Conservation (phyloP, 2,797 vertebrate species). For the Alosa sapidissima region DNA sequence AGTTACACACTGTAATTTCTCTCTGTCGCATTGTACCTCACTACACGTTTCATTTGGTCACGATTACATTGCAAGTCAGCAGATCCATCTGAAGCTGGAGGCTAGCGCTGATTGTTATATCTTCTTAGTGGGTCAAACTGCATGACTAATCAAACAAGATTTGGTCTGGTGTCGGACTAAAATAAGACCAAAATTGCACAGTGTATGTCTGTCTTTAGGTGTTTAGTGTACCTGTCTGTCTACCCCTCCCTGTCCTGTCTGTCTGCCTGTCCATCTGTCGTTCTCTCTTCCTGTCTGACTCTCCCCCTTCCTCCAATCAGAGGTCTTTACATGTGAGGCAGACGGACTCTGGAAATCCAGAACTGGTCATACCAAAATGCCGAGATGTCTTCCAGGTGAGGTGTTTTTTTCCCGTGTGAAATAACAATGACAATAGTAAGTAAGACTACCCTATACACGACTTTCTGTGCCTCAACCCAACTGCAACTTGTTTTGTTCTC, state of each 20-base stretch:
- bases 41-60: too few relatives aligned
- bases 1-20: too few relatives aligned
- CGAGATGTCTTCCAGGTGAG: conserved; percentile 69
- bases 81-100: too few relatives aligned
- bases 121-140: too few relatives aligned
- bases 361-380: conserved; percentile 41
- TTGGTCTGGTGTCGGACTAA: too few relatives aligned
- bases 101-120: too few relatives aligned
- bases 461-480: not conserved
- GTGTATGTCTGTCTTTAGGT: not conserved
- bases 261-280: not conserved
- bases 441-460: not conserved
- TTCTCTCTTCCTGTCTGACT: not conserved
- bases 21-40: too few relatives aligned
- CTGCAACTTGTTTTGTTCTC: not conserved
- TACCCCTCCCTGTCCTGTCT: not conserved
- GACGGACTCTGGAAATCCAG: conserved; percentile 63
- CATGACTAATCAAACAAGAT: too few relatives aligned
- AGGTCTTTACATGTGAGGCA: conserved; percentile 60
- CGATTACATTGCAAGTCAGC: too few relatives aligned
- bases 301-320: conserved; percentile 51
- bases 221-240: not conserved
- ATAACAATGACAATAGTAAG: not conserved
- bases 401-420: not conserved
- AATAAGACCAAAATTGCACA: not conserved